Conservation (phyloP, 2,797 vertebrate species). For the Sebastes vulpes region DNA sequence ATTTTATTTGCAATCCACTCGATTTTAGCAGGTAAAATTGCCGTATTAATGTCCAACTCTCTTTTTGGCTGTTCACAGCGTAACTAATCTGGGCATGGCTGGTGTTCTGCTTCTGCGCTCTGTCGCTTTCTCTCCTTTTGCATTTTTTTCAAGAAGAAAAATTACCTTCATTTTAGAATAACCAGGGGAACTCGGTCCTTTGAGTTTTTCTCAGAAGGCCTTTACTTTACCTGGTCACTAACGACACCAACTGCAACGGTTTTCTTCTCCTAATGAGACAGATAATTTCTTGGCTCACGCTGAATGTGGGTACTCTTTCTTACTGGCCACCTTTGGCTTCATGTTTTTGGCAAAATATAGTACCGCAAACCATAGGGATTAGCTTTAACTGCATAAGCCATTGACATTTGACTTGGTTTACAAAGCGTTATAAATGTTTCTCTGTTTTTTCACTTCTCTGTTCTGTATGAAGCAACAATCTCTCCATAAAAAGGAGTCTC, state of each 20-base stretch:
- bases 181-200: neutral
- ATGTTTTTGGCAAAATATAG: constrained; percentile 59
- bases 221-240: constrained; percentile 34
- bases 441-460: constrained; percentile 32
- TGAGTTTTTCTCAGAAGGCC: constrained; percentile 3
- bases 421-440: constrained; percentile 45
- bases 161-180: constrained; percentile 43
- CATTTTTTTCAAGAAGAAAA: constrained; percentile 52
- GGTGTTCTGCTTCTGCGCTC: constrained; percentile 41
- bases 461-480: constrained; percentile 4
- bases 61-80: constrained; percentile 47
- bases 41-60: constrained; percentile 51
- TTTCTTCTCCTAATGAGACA: constrained; percentile 69
- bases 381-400: constrained; percentile 61
- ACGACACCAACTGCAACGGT: constrained; percentile 40
- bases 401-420: constrained; percentile 70
- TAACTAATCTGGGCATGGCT: constrained; percentile 55
- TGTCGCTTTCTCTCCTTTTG: constrained; percentile 33
- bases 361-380: constrained; percentile 71
- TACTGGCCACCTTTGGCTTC: constrained; percentile 56
- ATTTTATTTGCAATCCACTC: constrained; percentile 69
- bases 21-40: constrained; percentile 55
- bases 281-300: constrained; percentile 61
- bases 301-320: constrained; percentile 59
- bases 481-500: constrained; percentile 4